Conservation (phyloP, 2,888 invertebrate species). For the Vannuccia rotundouncinata region DNA sequence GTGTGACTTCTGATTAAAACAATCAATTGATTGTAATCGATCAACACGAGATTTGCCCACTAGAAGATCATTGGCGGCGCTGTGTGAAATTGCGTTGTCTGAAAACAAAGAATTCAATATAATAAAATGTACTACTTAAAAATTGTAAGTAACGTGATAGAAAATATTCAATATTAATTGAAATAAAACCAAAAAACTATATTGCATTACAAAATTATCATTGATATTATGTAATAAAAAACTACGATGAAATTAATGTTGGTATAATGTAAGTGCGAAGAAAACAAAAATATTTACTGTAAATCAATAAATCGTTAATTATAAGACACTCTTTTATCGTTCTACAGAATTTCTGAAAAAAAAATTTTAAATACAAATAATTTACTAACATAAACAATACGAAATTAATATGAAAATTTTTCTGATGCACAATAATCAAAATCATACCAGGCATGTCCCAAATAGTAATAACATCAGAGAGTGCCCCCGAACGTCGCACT, state of each 20-base stretch:
- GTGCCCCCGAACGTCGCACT: constrained; percentile 60
- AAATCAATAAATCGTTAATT: too few species aligned
- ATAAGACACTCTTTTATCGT: too few species aligned
- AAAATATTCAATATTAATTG: too few species aligned
- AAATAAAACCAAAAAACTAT: background rate
- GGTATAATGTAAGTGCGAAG: background rate
- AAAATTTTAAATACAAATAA: too few species aligned
- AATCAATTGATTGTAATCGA: constrained; percentile 59
- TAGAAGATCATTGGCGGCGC: constrained; percentile 44
- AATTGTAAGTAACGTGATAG: too few species aligned
- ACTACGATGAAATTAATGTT: background rate
- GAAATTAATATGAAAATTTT: too few species aligned
- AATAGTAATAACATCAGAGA: constrained; percentile 61
- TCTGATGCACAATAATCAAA: too few species aligned
- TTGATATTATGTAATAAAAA: background rate
- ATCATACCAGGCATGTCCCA: constrained; percentile 57
- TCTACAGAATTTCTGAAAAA: too few species aligned
- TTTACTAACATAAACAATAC: too few species aligned
- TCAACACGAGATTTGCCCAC: constrained; percentile 53
- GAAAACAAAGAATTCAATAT: background rate
- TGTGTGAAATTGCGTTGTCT: constrained; percentile 20
- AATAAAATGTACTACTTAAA: too few species aligned
- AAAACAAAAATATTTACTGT: too few species aligned
- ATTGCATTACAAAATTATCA: background rate
- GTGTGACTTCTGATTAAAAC: constrained; percentile 60